Percentiles rank a stretch among this genome's conserved stretches.
Conservation (phyloP, 2,888 invertebrate species). For the Troilus luridus region DNA sequence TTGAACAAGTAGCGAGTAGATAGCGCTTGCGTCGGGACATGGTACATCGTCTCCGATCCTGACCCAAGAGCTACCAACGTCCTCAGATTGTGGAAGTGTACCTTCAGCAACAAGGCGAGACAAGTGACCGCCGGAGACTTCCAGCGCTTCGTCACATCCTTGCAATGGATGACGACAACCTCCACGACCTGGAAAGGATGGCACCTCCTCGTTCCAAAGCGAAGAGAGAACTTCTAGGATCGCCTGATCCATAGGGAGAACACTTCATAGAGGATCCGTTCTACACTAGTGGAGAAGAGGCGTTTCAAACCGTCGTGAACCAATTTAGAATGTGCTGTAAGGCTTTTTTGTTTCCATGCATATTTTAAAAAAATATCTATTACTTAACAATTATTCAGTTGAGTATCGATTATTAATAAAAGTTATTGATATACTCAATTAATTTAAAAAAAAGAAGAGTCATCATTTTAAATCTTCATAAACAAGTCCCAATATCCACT, state of each 20-base stretch:
- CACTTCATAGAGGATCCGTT: constrained; percentile 91
- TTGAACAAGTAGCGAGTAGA: constrained; percentile 84
- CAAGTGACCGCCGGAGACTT: constrained; percentile 85
- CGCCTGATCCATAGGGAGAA: constrained; percentile 86
- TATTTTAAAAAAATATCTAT: too few relatives aligned
- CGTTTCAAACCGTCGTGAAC: constrained; percentile 83
- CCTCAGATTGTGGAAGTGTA: constrained; percentile 77
- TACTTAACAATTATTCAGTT: too few relatives aligned
- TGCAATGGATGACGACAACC: constrained; percentile 95
- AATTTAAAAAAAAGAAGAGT: too few relatives aligned
- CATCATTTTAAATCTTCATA: too few relatives aligned
- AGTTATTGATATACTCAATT: too few relatives aligned
- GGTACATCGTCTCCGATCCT: constrained; percentile 88
- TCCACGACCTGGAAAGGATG: constrained; percentile 76
- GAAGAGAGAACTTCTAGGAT: constrained; percentile 84
- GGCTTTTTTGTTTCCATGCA: constrained; percentile 78
- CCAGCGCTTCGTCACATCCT: constrained; percentile 86
- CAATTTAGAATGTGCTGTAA: constrained; percentile 80
- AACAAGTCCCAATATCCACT: too few relatives aligned
- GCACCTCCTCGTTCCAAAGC: constrained; percentile 80
- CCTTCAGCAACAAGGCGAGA: constrained; percentile 77
- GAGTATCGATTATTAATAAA: too few relatives aligned
- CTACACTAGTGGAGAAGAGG: constrained; percentile 79
- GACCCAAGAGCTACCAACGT: constrained; percentile 84
- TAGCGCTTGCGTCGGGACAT: constrained; percentile 90